These are phyloP conservation scores for Calcarius lapponicus DNA, from an alignment of 2,797 vertebrate species.

Conservation along the genomic window DNA sequence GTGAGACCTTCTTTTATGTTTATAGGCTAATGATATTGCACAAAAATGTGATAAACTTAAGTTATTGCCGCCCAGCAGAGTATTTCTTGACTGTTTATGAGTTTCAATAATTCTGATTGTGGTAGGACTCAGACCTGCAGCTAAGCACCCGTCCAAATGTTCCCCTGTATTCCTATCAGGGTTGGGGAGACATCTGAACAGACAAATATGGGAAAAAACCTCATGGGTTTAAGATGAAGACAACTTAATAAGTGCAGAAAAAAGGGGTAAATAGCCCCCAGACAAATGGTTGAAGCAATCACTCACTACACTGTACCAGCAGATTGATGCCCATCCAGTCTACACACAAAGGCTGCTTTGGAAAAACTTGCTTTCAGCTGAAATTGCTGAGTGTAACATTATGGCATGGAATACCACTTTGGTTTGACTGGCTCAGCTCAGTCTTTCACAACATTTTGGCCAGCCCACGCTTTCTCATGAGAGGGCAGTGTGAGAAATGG, in stretches of 20 bases:
- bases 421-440: background rate
- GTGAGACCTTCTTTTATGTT: background rate
- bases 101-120: background rate
- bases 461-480: accelerated
- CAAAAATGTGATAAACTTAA: background rate
- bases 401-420: background rate
- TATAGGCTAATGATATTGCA: background rate
- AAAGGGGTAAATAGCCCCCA: background rate
- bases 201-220: background rate
- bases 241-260: background rate
- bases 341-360: accelerated
- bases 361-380: background rate
- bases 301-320: background rate
- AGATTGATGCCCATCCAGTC: background rate
- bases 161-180: accelerated
- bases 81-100: background rate
- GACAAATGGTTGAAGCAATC: background rate
- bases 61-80: background rate
- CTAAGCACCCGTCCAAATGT: accelerated
- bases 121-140: background rate
- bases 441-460: background rate
- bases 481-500: accelerated
- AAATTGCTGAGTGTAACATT: background rate
- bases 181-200: accelerated
- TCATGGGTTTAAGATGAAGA: background rate